A percentile compares a stretch with the other conserved stretches of the same genome.
phyloP scores from a whole-genome alignment of 2,113 vertebrate genomes.

The Microcebus lehilahytsara region DNA sequence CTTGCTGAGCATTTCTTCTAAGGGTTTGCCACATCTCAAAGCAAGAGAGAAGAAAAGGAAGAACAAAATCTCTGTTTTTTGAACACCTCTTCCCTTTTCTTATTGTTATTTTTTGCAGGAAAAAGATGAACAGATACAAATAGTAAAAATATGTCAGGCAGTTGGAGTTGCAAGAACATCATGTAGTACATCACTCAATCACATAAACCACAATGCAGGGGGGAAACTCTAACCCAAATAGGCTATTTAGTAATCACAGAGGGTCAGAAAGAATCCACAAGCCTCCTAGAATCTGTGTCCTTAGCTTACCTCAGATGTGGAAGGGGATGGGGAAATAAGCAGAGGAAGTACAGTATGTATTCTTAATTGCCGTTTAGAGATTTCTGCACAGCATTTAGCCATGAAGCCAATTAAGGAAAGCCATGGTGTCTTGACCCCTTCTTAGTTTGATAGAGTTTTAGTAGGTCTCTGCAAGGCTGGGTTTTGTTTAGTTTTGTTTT shows the following conservation, averaged over 20 bases:
- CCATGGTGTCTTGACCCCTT: background rate
- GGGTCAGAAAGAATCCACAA: slow-evolving; percentile 64
- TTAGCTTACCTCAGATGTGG: slow-evolving; percentile 61
- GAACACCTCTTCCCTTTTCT: background rate
- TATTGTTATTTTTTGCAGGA: background rate
- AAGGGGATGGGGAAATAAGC: background rate
- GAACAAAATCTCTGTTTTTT: background rate
- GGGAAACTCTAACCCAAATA: background rate
- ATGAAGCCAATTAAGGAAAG: background rate
- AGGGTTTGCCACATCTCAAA: background rate
- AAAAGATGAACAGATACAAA: slow-evolving; percentile 58
- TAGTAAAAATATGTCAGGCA: slow-evolving; percentile 47
- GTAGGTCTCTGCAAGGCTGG: background rate
- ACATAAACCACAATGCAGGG: slow-evolving; percentile 52
- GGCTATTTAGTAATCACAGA: slow-evolving; percentile 42
- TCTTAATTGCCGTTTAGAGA: slow-evolving; percentile 7
- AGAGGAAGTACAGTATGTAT: background rate
- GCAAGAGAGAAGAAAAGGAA: background rate
- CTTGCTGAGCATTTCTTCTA: background rate
- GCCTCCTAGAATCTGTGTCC: slow-evolving; percentile 69
- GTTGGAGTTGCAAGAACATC: slow-evolving; percentile 60
- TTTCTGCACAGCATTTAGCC: background rate
- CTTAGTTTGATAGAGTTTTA: background rate
- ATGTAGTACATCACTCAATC: slow-evolving; percentile 66
- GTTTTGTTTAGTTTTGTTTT: slow-evolving; percentile 8